These are phyloP conservation scores for Archips xylosteana DNA, from an alignment of 2,888 invertebrate species.

Conservation along the genomic window DNA sequence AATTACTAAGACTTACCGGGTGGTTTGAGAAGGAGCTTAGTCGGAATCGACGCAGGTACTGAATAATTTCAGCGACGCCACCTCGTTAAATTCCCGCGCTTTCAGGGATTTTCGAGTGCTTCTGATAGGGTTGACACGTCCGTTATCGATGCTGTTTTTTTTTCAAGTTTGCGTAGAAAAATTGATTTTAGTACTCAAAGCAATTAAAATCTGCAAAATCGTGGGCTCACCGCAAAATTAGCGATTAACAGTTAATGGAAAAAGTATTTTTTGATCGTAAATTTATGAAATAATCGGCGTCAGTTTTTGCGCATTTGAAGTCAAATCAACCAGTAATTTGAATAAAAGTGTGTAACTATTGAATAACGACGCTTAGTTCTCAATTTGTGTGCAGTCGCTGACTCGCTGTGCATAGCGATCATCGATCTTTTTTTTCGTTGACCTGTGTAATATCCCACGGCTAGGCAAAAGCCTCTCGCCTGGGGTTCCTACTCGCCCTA, in stretches of 20 bases:
- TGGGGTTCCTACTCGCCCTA: too few relatives aligned
- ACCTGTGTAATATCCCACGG: too few relatives aligned
- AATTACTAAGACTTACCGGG: constrained; percentile 58
- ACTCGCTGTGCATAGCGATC: too few relatives aligned
- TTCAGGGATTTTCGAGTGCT: constrained; percentile 47
- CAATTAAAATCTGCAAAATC: background rate
- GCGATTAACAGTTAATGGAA: background rate
- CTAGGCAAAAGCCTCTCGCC: too few relatives aligned
- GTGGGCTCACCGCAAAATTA: background rate
- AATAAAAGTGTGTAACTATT: too few relatives aligned
- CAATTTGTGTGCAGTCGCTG: too few relatives aligned
- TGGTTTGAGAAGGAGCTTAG: constrained; percentile 54
- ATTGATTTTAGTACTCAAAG: background rate
- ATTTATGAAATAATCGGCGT: background rate
- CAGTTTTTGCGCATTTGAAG: background rate
- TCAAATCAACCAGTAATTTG: background rate
- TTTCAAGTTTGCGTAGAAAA: background rate
- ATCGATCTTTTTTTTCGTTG: too few relatives aligned
- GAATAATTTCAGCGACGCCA: constrained; percentile 53
- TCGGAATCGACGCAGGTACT: constrained; percentile 61
- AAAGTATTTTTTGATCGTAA: background rate
- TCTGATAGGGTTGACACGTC: constrained; percentile 60
- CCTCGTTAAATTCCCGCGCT: constrained; percentile 64
- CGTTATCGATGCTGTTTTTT: constrained; percentile 9
- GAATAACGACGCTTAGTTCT: background rate